Conservation (phyloP, 2,888 invertebrate species). For the Lobophora halterata region DNA sequence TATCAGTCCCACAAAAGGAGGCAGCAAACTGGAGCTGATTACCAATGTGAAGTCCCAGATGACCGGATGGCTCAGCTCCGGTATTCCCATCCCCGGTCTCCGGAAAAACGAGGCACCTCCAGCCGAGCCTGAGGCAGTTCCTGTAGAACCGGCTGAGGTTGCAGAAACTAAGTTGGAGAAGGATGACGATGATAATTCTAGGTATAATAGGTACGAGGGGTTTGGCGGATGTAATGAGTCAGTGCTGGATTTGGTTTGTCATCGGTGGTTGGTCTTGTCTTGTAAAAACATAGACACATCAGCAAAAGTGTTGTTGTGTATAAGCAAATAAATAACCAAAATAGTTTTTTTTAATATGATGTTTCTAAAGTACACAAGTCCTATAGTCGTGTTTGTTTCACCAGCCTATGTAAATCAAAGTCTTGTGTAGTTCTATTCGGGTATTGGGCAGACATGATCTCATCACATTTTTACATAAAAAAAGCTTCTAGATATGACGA, state of each 20-base stretch:
- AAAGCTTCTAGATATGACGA: no score
- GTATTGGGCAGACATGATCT: no score
- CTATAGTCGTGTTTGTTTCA: no score
- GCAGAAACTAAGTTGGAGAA: constrained; percentile 67
- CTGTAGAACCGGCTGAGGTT: constrained; percentile 65
- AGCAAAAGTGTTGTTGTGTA: no score
- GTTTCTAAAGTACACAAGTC: no score
- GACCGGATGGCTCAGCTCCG: constrained; percentile 91
- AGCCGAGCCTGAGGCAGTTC: constrained; percentile 67
- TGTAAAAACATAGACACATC: no score
- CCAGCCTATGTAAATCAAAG: no score
- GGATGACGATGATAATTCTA: constrained; percentile 94
- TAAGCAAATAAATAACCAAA: no score
- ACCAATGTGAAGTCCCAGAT: constrained; percentile 93
- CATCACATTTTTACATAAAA: no score
- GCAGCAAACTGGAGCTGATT: constrained; percentile 89
- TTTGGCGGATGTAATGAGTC: constrained; percentile 77
- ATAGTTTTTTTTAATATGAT: not conserved
- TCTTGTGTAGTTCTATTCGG: no score
- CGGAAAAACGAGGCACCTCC: constrained; percentile 83
- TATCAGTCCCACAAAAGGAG: constrained; percentile 85
- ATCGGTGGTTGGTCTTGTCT: constrained; percentile 12
- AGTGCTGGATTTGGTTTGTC: constrained; percentile 38
- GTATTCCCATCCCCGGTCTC: constrained; percentile 88
- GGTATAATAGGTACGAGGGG: constrained; percentile 88